Percentiles rank a stretch among this genome's conserved stretches.
Evolutionary conservation across 2,888 invertebrate genomes (phyloP).

Genomic region (Lasioglossum malachurum): DNA sequence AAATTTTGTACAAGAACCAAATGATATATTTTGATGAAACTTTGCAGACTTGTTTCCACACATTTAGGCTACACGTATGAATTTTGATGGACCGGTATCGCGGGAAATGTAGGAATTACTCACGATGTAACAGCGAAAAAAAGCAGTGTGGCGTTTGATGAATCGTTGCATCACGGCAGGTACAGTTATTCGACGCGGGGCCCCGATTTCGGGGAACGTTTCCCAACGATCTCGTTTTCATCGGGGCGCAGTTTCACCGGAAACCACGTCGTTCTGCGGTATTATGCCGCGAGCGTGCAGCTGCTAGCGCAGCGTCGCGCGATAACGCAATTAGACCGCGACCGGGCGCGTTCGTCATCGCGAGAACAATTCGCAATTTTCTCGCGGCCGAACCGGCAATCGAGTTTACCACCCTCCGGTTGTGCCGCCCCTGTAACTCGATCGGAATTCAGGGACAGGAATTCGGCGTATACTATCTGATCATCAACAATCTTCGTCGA

Average conservation of each 20-base stretch:
- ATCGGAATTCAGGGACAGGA: not conserved
- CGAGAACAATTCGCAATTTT: constrained; percentile 55
- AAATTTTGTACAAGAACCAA: not conserved
- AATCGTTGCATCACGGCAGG: not conserved
- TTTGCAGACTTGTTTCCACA: not conserved
- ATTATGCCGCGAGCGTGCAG: constrained; percentile 27
- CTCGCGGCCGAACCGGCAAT: constrained; percentile 34
- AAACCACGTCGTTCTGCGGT: constrained; percentile 34
- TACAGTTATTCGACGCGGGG: not conserved
- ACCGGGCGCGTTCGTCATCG: constrained; percentile 44
- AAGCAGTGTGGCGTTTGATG: not conserved
- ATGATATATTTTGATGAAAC: not conserved
- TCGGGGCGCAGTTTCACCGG: constrained; percentile 22
- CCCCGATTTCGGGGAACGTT: not conserved
- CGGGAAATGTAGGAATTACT: not conserved
- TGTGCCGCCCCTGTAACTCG: not conserved
- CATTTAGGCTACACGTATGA: not conserved
- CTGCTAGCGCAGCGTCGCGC: constrained; percentile 17
- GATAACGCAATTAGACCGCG: constrained; percentile 52
- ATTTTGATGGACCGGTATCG: not conserved
- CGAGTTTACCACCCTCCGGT: constrained; percentile 5
- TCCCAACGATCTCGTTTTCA: not conserved
- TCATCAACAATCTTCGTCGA: not conserved
- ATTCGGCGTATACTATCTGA: not conserved
- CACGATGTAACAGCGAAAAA: not conserved